Percentiles rank a stretch among this genome's conserved stretches.
Evolutionary conservation across 2,113 vertebrate species (phyloP).

Genomic region (Plecotus auritus): DNA sequence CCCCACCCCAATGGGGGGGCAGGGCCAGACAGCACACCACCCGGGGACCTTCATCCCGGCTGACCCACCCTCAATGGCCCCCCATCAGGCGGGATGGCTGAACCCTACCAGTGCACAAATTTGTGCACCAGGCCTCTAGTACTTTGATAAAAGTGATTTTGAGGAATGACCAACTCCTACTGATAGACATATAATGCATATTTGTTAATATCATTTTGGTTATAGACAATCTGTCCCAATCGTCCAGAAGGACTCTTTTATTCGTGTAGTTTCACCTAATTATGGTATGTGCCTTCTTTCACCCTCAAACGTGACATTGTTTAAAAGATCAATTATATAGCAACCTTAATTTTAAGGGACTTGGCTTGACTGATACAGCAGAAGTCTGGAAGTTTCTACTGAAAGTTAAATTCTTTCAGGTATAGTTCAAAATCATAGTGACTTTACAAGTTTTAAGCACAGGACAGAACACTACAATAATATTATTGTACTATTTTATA

Average conservation of each 20-base stretch:
- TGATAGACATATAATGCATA: neutral
- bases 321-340: neutral
- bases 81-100: no score
- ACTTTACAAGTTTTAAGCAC: neutral
- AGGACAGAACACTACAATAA: neutral
- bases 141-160: neutral
- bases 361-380: neutral
- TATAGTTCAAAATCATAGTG: neutral
- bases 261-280: neutral
- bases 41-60: rapidly evolving
- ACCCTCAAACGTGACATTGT: neutral
- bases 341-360: neutral
- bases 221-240: neutral
- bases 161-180: neutral
- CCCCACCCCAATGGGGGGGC: no score
- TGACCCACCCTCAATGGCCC: no score
- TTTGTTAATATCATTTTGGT: neutral
- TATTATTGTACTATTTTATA: neutral
- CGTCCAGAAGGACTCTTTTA: neutral
- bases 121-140: no score
- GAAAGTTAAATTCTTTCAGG: slow-evolving; percentile 1
- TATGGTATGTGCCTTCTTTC: neutral
- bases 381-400: neutral
- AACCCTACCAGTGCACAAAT: no score
- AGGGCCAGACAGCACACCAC: no score